phyloP scores from a whole-genome alignment of 1,140 invertebrate genomes.

The Drosophila watanabei region DNA sequence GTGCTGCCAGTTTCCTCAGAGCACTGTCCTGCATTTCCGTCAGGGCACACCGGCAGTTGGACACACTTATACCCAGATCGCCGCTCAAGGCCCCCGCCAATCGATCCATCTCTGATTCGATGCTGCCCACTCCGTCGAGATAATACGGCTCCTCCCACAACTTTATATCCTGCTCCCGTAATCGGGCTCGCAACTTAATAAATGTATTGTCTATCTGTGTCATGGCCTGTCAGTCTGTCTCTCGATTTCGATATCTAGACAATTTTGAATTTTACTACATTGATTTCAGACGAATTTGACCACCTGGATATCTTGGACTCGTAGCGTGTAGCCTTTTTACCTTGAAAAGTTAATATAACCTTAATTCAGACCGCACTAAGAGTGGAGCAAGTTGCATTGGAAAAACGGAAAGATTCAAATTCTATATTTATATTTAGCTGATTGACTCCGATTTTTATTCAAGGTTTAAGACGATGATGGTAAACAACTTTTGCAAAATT shows the following conservation, averaged over 20 bases:
- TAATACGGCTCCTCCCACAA: conserved; percentile 91
- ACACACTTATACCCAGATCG: conserved; percentile 86
- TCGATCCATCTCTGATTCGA: conserved; percentile 86
- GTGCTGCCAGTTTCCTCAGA: conserved; percentile 88
- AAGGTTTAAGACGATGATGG: too few species aligned
- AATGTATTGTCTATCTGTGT: conserved; percentile 54
- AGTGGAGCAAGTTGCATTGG: too few species aligned
- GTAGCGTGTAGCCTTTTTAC: too few species aligned
- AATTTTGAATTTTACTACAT: conserved; percentile 15
- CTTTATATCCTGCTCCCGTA: conserved; percentile 86
- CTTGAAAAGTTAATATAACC: too few species aligned
- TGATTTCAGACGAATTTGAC: background rate
- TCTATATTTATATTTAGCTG: too few species aligned
- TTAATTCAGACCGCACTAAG: too few species aligned
- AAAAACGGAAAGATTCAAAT: too few species aligned
- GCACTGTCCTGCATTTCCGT: conserved; percentile 89
- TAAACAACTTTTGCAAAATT: too few species aligned
- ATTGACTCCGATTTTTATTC: too few species aligned
- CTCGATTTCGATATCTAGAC: background rate
- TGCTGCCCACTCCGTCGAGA: conserved; percentile 83
- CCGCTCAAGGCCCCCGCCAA: conserved; percentile 87
- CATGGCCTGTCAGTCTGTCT: conserved; percentile 31
- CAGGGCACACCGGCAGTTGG: conserved; percentile 87
- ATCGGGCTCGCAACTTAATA: conserved; percentile 39
- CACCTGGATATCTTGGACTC: background rate